phyloP scores from a whole-genome alignment of 2,888 invertebrate species.

The Diabrotica balteata region DNA sequence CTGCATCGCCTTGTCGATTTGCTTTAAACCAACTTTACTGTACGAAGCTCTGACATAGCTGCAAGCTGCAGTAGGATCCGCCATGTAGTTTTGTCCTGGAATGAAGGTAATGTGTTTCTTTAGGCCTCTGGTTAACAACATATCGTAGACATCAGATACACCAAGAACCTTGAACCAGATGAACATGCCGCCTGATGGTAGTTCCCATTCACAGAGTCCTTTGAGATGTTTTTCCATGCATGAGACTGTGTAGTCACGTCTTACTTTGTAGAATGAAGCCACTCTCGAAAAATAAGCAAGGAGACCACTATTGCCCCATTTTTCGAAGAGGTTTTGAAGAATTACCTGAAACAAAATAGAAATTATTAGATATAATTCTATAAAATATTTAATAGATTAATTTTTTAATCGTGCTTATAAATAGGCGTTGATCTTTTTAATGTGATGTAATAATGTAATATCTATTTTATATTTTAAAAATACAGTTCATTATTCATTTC shows the following conservation, averaged over 20 bases:
- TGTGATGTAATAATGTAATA: too few species aligned
- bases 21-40: conserved; percentile 69
- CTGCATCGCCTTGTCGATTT: conserved; percentile 70
- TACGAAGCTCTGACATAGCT: conserved; percentile 76
- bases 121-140: conserved; percentile 75
- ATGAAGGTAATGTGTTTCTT: conserved; percentile 73
- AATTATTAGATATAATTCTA: too few species aligned
- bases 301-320: conserved; percentile 69
- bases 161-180: conserved; percentile 76
- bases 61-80: conserved; percentile 68
- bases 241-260: conserved; percentile 68
- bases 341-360: conserved; percentile 62
- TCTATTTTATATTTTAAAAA: too few species aligned
- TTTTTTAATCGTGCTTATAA: too few species aligned
- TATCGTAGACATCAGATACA: conserved; percentile 74
- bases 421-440: too few species aligned
- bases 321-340: conserved; percentile 63
- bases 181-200: conserved; percentile 79
- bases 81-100: conserved; percentile 78
- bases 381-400: too few species aligned
- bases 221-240: conserved; percentile 67
- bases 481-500: too few species aligned
- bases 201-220: conserved; percentile 71
- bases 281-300: conserved; percentile 67
- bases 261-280: conserved; percentile 68